Evolutionary conservation across 2,888 invertebrate species (phyloP).

Genomic region (Homarus gammarus): DNA sequence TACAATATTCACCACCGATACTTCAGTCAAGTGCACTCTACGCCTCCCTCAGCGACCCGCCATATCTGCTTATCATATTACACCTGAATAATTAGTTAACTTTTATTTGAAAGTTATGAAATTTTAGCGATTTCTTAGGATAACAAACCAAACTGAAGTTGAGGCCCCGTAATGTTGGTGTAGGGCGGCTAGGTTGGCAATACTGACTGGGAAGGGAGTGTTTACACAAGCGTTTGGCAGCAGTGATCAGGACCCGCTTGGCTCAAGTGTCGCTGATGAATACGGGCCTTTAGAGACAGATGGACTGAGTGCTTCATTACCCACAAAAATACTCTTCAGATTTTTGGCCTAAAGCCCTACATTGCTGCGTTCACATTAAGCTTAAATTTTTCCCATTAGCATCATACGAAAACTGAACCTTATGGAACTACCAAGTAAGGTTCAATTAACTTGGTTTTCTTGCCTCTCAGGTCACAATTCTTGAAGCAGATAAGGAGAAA

Average conservation of each 20-base stretch:
- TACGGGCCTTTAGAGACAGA: constrained; percentile 30
- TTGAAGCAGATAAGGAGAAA: constrained; percentile 26
- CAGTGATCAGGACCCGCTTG: neutral
- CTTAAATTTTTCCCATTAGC: constrained; percentile 40
- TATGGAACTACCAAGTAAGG: constrained; percentile 25
- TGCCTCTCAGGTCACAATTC: constrained; percentile 53
- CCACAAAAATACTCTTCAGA: constrained; percentile 61
- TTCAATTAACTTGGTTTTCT: constrained; percentile 29
- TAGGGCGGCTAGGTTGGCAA: neutral
- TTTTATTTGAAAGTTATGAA: too few relatives aligned
- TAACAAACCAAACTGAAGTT: neutral
- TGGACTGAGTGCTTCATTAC: constrained; percentile 55
- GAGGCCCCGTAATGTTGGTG: neutral
- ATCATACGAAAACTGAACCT: constrained; percentile 37
- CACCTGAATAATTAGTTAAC: too few relatives aligned
- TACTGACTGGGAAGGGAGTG: neutral
- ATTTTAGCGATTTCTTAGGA: too few relatives aligned
- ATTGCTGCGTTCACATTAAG: constrained; percentile 61
- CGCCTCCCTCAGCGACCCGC: too few relatives aligned
- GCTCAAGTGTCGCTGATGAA: constrained; percentile 25
- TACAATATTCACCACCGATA: constrained; percentile 27
- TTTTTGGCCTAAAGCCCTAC: constrained; percentile 67
- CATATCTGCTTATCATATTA: too few relatives aligned
- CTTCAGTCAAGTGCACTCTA: neutral
- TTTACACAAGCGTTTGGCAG: neutral